Evolutionary conservation across 2,113 vertebrate species (phyloP).

Genomic region (Charina bottae): DNA sequence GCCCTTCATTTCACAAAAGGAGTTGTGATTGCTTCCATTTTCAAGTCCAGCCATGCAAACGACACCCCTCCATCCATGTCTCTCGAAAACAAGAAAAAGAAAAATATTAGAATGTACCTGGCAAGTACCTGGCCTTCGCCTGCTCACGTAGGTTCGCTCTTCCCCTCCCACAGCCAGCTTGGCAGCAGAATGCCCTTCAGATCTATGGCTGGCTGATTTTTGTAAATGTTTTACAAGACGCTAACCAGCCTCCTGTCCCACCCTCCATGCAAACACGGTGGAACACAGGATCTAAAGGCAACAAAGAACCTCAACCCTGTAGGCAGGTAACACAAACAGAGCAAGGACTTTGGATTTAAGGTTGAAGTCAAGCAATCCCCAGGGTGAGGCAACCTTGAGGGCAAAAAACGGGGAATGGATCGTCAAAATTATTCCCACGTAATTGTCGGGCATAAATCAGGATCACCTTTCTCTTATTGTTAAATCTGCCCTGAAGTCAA

Average conservation of each 20-base stretch:
- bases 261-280: slow-evolving; percentile 79
- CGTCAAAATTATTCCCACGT: slow-evolving; percentile 41
- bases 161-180: slow-evolving; percentile 61
- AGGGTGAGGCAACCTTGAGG: too few species aligned
- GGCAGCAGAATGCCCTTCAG: slow-evolving; percentile 75
- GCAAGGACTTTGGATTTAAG: background rate
- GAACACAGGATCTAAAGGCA: slow-evolving; percentile 65
- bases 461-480: slow-evolving; percentile 65
- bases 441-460: slow-evolving; percentile 53
- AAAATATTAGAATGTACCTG: slow-evolving; percentile 66
- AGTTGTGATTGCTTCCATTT: background rate
- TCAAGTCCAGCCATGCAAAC: rapidly evolving
- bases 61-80: background rate
- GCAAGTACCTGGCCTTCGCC: slow-evolving; percentile 34
- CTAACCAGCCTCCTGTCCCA: slow-evolving; percentile 73
- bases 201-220: slow-evolving; percentile 62
- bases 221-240: slow-evolving; percentile 84
- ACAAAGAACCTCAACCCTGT: slow-evolving; percentile 35
- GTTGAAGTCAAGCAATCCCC: background rate
- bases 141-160: slow-evolving; percentile 19
- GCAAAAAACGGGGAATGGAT: background rate
- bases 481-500: slow-evolving; percentile 61
- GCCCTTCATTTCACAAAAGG: background rate
- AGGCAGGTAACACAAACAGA: slow-evolving; percentile 46
- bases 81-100: slow-evolving; percentile 12